Percentiles rank a stretch among this genome's conserved stretches.
Conservation (phyloP, 2,888 invertebrate species). For the Lamellibrachia satsuma region DNA sequence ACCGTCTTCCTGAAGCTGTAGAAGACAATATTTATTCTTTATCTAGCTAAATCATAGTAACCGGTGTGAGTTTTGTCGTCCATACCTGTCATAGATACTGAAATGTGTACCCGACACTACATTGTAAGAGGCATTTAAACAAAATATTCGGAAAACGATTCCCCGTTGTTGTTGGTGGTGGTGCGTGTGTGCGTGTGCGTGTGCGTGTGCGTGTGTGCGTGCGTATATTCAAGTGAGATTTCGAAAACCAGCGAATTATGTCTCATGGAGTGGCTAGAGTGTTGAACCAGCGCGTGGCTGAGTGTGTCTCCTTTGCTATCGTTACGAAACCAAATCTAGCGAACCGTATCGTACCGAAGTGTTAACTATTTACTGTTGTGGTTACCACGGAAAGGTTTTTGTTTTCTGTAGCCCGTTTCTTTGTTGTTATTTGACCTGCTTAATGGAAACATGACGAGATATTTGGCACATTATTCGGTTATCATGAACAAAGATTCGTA, state of each 20-base stretch:
- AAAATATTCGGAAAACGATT: background rate
- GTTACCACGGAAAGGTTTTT: background rate
- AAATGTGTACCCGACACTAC: background rate
- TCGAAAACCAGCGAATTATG: background rate
- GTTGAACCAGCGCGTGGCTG: background rate
- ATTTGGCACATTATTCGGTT: background rate
- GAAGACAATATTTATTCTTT: background rate
- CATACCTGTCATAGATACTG: background rate
- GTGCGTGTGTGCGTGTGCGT: background rate
- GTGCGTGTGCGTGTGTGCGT: background rate
- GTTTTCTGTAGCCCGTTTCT: background rate
- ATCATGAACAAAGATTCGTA: background rate
- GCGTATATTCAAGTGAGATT: background rate
- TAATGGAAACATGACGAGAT: background rate
- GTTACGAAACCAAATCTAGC: background rate
- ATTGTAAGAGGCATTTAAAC: background rate
- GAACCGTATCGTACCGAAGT: conserved; percentile 5
- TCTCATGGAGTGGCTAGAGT: background rate
- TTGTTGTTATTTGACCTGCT: background rate
- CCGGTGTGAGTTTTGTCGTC: background rate
- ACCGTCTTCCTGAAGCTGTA: background rate
- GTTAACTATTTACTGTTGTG: background rate
- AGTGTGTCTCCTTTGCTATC: background rate
- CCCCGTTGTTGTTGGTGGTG: background rate
- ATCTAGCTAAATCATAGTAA: background rate